Conservation (phyloP, 1,140 invertebrate genomes). For the Dysdera silvatica region DNA sequence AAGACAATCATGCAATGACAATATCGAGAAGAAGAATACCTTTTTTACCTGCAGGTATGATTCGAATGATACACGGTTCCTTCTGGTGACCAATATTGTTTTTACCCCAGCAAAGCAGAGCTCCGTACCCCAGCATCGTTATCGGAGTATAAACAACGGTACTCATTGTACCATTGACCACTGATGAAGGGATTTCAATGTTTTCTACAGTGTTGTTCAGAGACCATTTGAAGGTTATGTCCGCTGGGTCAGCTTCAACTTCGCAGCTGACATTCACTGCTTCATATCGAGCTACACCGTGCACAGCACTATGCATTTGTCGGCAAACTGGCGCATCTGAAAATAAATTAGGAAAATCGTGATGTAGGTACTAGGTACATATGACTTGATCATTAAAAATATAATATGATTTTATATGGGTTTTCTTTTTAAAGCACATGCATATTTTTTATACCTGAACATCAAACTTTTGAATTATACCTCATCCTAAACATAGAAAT, state of each 20-base stretch:
- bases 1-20: no score
- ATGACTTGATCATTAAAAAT: no score
- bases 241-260: constrained; percentile 34
- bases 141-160: constrained; percentile 49
- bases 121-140: constrained; percentile 77
- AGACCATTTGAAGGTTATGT: constrained; percentile 33
- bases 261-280: constrained; percentile 75
- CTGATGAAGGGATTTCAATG: constrained; percentile 16
- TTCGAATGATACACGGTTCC: constrained; percentile 76
- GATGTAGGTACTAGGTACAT: no score
- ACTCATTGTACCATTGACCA: constrained; percentile 5
- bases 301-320: constrained; percentile 59
- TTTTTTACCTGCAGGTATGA: constrained; percentile 70
- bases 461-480: no score
- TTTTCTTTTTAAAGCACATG: no score
- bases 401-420: no score
- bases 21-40: no score
- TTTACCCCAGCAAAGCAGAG: constrained; percentile 49
- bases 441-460: no score
- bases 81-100: constrained; percentile 57
- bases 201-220: constrained; percentile 62
- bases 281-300: constrained; percentile 82
- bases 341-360: no score
- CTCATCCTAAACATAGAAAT: no score
- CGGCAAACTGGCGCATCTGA: constrained; percentile 78